Evolutionary conservation across 2,888 invertebrate species (phyloP).

Genomic region (Ophion ventricosus): DNA sequence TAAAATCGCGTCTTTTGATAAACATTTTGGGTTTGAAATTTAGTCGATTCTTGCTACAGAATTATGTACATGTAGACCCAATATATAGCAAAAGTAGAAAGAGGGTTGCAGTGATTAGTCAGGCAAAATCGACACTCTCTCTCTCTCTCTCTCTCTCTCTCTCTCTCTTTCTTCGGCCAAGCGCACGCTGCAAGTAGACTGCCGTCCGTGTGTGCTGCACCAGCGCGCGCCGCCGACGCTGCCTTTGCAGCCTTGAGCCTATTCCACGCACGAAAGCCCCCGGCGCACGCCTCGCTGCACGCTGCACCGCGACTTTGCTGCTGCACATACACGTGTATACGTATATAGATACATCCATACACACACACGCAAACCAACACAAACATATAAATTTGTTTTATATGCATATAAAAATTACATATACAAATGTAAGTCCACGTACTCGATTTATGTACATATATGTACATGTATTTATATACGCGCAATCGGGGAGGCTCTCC

Average conservation of each 20-base stretch:
- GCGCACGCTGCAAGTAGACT: slow-evolving; percentile 57
- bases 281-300: slow-evolving; percentile 82
- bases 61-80: too few relatives aligned
- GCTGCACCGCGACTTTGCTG: slow-evolving; percentile 75
- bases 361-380: not conserved
- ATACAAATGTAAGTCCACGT: not conserved
- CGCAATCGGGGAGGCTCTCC: slow-evolving; percentile 31
- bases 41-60: too few relatives aligned
- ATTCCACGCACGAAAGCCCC: slow-evolving; percentile 83
- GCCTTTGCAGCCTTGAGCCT: slow-evolving; percentile 82
- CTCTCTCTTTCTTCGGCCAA: slow-evolving; percentile 11
- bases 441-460: slow-evolving; percentile 2
- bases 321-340: slow-evolving; percentile 20
- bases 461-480: not conserved
- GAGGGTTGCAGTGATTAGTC: slow-evolving; percentile 28
- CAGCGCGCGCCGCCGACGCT: slow-evolving; percentile 67
- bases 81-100: slow-evolving; percentile 7
- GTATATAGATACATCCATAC: not conserved
- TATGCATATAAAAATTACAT: slow-evolving; percentile 9
- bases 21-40: too few relatives aligned
- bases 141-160: slow-evolving; percentile 12
- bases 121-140: slow-evolving; percentile 23
- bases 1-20: too few relatives aligned
- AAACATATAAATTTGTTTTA: not conserved
- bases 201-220: slow-evolving; percentile 73